Conservation (phyloP, 2,797 vertebrate species). For the Hyperoplus lanceolatus region DNA sequence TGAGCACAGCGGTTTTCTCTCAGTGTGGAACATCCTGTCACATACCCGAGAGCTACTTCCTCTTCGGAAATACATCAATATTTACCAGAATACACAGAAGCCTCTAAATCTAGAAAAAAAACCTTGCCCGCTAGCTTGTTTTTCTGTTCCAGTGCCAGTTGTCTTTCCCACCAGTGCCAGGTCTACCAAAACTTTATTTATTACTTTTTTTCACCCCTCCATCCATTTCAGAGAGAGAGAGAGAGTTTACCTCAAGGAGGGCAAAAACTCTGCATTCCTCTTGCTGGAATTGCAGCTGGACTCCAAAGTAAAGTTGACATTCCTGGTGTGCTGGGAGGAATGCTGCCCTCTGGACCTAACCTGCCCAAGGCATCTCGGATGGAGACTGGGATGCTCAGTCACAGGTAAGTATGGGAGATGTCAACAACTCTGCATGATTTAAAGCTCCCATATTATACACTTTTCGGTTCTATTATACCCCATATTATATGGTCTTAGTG, state of each 20-base stretch:
- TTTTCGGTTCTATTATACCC: too few relatives aligned
- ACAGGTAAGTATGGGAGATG: conserved; percentile 2
- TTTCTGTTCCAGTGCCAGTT: conserved; percentile 75
- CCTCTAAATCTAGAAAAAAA: conserved; percentile 53
- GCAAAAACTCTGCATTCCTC: conserved; percentile 75
- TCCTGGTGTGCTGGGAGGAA: conserved; percentile 74
- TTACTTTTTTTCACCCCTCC: conserved; percentile 60
- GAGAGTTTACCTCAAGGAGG: conserved; percentile 65
- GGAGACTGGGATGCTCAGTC: conserved; percentile 36
- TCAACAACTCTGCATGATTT: conserved; percentile 22
- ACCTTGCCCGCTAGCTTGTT: conserved; percentile 38
- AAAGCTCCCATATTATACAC: too few relatives aligned
- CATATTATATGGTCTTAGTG: too few relatives aligned
- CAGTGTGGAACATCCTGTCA: conserved; percentile 69
- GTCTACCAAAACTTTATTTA: conserved; percentile 84
- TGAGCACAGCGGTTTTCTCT: conserved; percentile 67
- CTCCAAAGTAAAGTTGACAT: conserved; percentile 88
- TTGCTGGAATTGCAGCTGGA: conserved; percentile 44
- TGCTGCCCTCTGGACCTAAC: conserved; percentile 58
- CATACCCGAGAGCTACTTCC: conserved; percentile 75
- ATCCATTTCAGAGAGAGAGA: conserved; percentile 60
- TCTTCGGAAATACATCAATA: conserved; percentile 83
- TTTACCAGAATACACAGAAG: conserved; percentile 77
- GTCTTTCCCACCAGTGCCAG: conserved; percentile 64
- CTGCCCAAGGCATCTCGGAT: conserved; percentile 25